A percentile compares a stretch with the other conserved stretches of the same genome.
phyloP scores from a whole-genome alignment of 2,113 vertebrate species.

The Pontoporia blainvillei region DNA sequence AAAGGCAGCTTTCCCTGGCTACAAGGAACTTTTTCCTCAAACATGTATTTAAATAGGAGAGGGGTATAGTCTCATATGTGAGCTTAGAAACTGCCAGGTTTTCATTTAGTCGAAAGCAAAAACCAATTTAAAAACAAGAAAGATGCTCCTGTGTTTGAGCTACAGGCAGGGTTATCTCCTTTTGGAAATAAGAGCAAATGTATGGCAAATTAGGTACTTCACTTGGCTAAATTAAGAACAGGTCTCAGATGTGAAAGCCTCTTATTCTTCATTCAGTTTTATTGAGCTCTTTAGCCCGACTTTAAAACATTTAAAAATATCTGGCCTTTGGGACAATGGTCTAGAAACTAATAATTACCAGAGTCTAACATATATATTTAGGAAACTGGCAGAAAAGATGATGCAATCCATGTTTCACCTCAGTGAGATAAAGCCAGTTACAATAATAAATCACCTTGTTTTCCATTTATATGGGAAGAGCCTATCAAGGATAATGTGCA shows the following conservation, averaged over 20 bases:
- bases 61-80: background rate
- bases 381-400: background rate
- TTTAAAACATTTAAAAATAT: slow-evolving; percentile 11
- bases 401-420: background rate
- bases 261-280: slow-evolving; percentile 8
- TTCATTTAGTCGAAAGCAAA: slow-evolving; percentile 28
- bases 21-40: background rate
- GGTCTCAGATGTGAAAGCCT: background rate
- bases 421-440: background rate
- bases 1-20: background rate
- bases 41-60: background rate
- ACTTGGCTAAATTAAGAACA: background rate
- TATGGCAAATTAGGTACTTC: background rate
- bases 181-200: background rate
- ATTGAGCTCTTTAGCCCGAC: background rate
- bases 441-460: background rate
- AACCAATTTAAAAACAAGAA: background rate
- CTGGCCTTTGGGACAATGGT: slow-evolving; percentile 8
- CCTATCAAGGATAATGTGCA: background rate
- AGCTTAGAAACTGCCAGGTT: slow-evolving; percentile 22
- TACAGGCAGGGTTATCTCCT: background rate
- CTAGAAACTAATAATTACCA: slow-evolving; percentile 12
- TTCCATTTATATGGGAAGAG: background rate
- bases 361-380: background rate
- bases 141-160: background rate